Evolutionary conservation across 37 sponge, comb jelly and placozoan genomes (phyloP), one percentile per base, ranked within the genome.

Genomic region (Cliona cf. orientalis): DNA sequence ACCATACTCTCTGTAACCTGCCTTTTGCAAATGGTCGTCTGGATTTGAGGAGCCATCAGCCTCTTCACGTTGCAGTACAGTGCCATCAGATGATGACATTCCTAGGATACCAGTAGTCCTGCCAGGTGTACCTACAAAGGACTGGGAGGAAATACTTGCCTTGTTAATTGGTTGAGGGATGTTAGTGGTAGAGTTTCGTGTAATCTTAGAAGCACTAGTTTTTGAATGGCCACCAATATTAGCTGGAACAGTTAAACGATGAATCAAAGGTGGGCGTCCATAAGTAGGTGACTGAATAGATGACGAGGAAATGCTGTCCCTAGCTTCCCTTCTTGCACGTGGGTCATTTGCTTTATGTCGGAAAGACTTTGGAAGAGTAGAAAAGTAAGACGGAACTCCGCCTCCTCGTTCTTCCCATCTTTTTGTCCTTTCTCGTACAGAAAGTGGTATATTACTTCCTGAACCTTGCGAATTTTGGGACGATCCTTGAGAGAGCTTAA

Each of bases 381-480:
- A 11, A 29, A 82, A 82, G 34, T 71, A 62, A 2, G 82, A 82
- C 5, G 82, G 73, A 7, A 72, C 45, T 25, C 71, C 85, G 14
- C 71, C 62, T 42, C 85, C 85, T 71, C 85, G 35, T 0, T 69
- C 78, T 38, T 85, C 85, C 85, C 85, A 85, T 14, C 46, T 29
- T 38, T 71, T 63, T 4, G 85, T 77, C 36, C 85, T 58, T 42
- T 85, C 85, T 59, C 71, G 56, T 28, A 85, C 85, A 5, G 85
- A 68, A 3, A 85, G 6, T 31, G 14, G 49, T 0, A 19, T 38
- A 14, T 44, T 43, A 40, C 42, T 21, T 17, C 42, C 19, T 22
- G 67, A 44, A 64, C n/a, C 46, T n/a, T 64, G 78, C 3, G 78
- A 64, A 65, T 49, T 44, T 21, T 64, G 65, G 23, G 66, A 78